Evolutionary conservation across 2,888 invertebrate species (phyloP).

Genomic region (Drosophila prolongata): DNA sequence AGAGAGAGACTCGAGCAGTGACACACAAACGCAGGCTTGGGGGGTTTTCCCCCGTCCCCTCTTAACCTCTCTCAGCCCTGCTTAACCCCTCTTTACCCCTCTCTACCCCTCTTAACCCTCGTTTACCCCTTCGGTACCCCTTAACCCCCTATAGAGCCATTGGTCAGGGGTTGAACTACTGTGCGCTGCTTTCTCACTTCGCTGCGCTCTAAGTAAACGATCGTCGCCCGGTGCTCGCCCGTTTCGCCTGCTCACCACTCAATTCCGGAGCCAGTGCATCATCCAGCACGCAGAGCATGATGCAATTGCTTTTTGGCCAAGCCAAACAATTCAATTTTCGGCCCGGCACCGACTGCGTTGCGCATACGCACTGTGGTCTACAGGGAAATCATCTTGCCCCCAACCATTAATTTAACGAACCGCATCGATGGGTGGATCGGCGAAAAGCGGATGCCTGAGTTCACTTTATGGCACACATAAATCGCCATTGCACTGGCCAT

Average conservation of each 20-base stretch:
- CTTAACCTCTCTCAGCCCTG: background rate
- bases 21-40: conserved; percentile 21
- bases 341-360: conserved; percentile 17
- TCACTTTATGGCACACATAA: conserved; percentile 43
- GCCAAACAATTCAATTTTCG: conserved; percentile 6
- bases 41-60: background rate
- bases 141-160: no score
- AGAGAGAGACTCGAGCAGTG: conserved; percentile 29
- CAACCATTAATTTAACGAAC: conserved; percentile 22
- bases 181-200: conserved; percentile 54
- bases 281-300: conserved; percentile 47
- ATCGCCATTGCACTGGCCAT: conserved; percentile 40
- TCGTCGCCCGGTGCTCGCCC: conserved; percentile 21
- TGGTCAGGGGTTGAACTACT: conserved; percentile 67
- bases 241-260: conserved; percentile 3
- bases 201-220: conserved; percentile 28
- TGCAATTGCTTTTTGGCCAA: conserved; percentile 38
- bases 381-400: background rate
- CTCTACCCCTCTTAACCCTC: background rate
- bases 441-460: conserved; percentile 13
- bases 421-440: conserved; percentile 26
- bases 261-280: conserved; percentile 8
- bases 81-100: background rate
- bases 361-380: conserved; percentile 41
- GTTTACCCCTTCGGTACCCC: background rate